Conservation (phyloP, 2,888 invertebrate genomes). For the Heliconius aoede region DNA sequence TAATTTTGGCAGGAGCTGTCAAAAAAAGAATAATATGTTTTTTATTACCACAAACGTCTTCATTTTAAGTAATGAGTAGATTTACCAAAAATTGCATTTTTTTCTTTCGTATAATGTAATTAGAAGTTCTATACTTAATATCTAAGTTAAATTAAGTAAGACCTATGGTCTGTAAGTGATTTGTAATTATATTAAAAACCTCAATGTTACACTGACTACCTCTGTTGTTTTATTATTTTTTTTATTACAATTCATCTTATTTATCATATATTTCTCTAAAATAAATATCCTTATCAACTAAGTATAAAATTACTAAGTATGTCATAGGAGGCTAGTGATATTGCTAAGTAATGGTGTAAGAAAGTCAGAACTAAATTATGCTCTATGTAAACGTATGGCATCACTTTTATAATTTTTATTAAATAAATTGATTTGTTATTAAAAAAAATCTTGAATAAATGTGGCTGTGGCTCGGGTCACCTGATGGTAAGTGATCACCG, state of each 20-base stretch:
- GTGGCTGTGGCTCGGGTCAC: too few relatives aligned
- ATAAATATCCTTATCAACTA: too few relatives aligned
- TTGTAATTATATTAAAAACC: slow-evolving; percentile 52
- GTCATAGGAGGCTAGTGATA: too few relatives aligned
- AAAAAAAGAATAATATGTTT: not conserved
- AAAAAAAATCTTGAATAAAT: too few relatives aligned
- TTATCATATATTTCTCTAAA: too few relatives aligned
- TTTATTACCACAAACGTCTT: slow-evolving; percentile 40
- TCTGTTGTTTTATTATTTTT: slow-evolving; percentile 49
- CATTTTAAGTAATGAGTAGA: slow-evolving; percentile 43
- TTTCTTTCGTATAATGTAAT: slow-evolving; percentile 48
- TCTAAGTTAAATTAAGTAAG: slow-evolving; percentile 63
- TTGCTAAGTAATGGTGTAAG: too few relatives aligned
- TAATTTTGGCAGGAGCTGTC: not conserved
- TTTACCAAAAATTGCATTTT: slow-evolving; percentile 54
- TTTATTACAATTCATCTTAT: not conserved
- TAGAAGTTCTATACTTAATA: slow-evolving; percentile 46
- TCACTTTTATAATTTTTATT: too few relatives aligned
- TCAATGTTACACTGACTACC: slow-evolving; percentile 46
- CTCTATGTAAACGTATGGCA: too few relatives aligned
- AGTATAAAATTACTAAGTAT: too few relatives aligned
- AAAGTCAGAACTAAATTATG: too few relatives aligned
- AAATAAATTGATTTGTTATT: too few relatives aligned
- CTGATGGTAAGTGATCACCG: too few relatives aligned
- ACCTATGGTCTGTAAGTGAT: slow-evolving; percentile 78